Conservation (phyloP, 2,888 invertebrate species). For the Polietes domitor region DNA sequence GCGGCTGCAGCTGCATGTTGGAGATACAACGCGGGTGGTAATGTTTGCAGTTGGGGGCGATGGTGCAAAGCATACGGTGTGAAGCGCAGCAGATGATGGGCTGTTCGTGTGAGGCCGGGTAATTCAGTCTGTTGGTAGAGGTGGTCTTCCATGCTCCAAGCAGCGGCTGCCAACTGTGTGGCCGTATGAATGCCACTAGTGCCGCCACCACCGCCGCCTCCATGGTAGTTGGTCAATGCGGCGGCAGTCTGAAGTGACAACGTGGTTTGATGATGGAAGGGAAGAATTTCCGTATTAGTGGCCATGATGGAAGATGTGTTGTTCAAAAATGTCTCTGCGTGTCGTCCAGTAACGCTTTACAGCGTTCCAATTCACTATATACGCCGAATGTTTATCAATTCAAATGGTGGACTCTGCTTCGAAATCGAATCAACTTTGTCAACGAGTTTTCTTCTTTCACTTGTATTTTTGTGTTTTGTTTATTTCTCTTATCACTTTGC, state of each 20-base stretch:
- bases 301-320: conserved; percentile 71
- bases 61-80: conserved; percentile 87
- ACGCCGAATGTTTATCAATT: not conserved
- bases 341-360: not conserved
- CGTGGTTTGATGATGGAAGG: conserved; percentile 80
- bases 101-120: conserved; percentile 79
- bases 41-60: conserved; percentile 82
- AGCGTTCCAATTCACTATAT: not conserved
- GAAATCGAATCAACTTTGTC: not conserved
- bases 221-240: conserved; percentile 78
- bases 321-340: not conserved
- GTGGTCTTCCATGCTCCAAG: conserved; percentile 76
- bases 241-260: conserved; percentile 79
- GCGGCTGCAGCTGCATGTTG: conserved; percentile 77
- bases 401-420: not conserved
- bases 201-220: conserved; percentile 74
- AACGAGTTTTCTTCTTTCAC: not conserved
- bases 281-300: conserved; percentile 79
- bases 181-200: conserved; percentile 72
- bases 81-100: conserved; percentile 80
- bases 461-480: not conserved
- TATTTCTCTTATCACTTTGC: conserved; percentile 8
- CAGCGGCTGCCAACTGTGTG: conserved; percentile 71
- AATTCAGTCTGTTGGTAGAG: conserved; percentile 80
- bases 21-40: conserved; percentile 77